Conservation (phyloP, 2,113 vertebrate species). For the Nyctereutes procyonoides region DNA sequence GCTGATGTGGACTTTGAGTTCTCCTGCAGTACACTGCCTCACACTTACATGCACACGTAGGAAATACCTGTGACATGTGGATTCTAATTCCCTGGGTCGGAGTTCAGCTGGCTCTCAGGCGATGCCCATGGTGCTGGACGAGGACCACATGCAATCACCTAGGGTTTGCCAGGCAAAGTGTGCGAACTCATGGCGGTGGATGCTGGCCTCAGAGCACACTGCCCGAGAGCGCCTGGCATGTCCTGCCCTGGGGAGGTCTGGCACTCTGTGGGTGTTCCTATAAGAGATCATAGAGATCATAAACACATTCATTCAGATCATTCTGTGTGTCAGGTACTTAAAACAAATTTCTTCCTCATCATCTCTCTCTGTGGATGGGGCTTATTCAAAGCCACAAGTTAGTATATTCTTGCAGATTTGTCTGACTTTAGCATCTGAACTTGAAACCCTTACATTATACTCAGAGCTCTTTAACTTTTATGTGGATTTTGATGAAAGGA, state of each 20-base stretch:
- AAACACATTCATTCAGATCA: neutral
- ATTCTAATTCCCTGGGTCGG: neutral
- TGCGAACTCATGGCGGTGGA: neutral
- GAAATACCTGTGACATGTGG: neutral
- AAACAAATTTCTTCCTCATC: neutral
- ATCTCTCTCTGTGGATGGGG: neutral
- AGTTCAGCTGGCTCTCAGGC: neutral
- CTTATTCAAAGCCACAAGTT: neutral
- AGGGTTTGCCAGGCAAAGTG: neutral
- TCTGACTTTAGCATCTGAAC: neutral
- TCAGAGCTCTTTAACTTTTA: neutral
- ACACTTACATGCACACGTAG: neutral
- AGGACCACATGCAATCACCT: neutral
- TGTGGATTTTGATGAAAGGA: neutral
- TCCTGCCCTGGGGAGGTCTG: neutral
- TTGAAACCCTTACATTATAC: neutral
- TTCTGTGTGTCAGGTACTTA: neutral
- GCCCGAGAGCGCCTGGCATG: neutral
- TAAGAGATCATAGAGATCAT: neutral
- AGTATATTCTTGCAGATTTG: neutral
- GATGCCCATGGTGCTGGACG: neutral
- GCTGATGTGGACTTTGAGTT: neutral
- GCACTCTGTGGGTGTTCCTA: too few species aligned
- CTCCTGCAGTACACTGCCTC: neutral
- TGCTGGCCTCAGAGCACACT: neutral